phyloP scores from a whole-genome alignment of 2,888 invertebrate species.

The Prionchulus punctatus region DNA sequence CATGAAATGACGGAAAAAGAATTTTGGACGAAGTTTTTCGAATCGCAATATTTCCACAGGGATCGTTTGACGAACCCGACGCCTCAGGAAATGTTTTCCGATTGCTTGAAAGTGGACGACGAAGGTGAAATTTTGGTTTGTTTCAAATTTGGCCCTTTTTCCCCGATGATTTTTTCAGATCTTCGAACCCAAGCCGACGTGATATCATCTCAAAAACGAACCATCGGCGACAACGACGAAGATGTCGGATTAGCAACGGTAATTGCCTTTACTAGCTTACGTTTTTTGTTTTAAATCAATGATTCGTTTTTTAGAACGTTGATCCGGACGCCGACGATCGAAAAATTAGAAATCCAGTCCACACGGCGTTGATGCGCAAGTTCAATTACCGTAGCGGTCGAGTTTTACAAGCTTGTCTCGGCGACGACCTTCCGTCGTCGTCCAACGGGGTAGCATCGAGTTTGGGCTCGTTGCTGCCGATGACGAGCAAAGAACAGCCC shows the following conservation, averaged over 20 bases:
- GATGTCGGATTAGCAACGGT: not conserved
- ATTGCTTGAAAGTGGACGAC: constrained; percentile 91
- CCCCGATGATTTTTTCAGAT: not conserved
- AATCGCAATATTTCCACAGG: constrained; percentile 72
- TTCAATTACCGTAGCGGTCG: constrained; percentile 37
- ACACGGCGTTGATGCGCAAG: constrained; percentile 27
- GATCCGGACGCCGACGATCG: constrained; percentile 2
- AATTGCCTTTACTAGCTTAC: not conserved
- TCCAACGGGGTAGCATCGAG: not conserved
- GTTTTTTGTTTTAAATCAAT: not conserved
- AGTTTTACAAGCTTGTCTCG: constrained; percentile 37
- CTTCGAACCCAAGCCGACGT: not conserved
- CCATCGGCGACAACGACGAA: not conserved
- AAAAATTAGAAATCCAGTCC: not conserved
- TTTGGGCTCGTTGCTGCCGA: constrained; percentile 4
- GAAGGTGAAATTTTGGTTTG: no score
- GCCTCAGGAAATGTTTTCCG: constrained; percentile 82
- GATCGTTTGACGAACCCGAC: constrained; percentile 46
- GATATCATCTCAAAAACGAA: not conserved
- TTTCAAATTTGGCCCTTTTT: not conserved
- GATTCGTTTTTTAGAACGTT: not conserved
- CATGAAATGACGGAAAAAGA: constrained; percentile 82
- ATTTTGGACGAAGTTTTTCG: constrained; percentile 99
- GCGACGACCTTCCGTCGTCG: not conserved
- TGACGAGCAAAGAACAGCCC: not conserved